A percentile compares a stretch with the other conserved stretches of the same genome.
phyloP scores from a whole-genome alignment of 2,113 vertebrate species.

The Pseudorasbora parva region DNA sequence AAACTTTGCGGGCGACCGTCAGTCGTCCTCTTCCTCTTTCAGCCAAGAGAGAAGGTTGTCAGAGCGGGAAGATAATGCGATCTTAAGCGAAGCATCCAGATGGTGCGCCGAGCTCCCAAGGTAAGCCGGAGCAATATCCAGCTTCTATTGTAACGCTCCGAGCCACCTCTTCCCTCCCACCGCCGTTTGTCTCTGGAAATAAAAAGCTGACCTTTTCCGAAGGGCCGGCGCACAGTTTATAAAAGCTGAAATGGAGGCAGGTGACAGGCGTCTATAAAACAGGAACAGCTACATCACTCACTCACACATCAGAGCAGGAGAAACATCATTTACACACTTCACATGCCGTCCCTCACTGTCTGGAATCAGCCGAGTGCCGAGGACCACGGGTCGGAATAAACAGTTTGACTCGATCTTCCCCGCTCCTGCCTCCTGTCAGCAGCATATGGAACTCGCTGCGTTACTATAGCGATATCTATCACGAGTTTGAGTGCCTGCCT shows the following conservation, averaged over 20 bases:
- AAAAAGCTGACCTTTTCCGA: constrained; percentile 67
- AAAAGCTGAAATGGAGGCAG: constrained; percentile 58
- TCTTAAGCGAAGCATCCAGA: constrained; percentile 83
- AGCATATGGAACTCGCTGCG: constrained; percentile 43
- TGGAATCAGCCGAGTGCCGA: constrained; percentile 43
- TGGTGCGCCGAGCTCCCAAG: constrained; percentile 79
- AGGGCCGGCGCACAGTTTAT: constrained; percentile 60
- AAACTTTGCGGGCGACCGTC: constrained; percentile 81
- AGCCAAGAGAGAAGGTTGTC: constrained; percentile 72
- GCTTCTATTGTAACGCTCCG: constrained; percentile 84
- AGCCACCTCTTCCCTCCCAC: constrained; percentile 63
- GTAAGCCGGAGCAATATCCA: constrained; percentile 78
- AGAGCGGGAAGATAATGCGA: constrained; percentile 81
- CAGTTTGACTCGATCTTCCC: constrained; percentile 42
- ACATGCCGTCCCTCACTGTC: constrained; percentile 38
- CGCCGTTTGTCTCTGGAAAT: constrained; percentile 41
- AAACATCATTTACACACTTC: constrained; percentile 43
- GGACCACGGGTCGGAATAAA: constrained; percentile 48
- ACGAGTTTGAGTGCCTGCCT: constrained; percentile 8
- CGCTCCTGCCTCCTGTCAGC: constrained; percentile 21
- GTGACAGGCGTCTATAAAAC: constrained; percentile 59
- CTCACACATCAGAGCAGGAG: constrained; percentile 43
- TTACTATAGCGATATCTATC: constrained; percentile 48
- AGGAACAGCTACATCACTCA: constrained; percentile 45
- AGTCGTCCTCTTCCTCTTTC: constrained; percentile 73